Percentiles rank a stretch among this genome's conserved stretches.
These are phyloP conservation scores for Pseudonaja textilis DNA, from an alignment of 2,113 vertebrate species.

Conservation along the genomic window DNA sequence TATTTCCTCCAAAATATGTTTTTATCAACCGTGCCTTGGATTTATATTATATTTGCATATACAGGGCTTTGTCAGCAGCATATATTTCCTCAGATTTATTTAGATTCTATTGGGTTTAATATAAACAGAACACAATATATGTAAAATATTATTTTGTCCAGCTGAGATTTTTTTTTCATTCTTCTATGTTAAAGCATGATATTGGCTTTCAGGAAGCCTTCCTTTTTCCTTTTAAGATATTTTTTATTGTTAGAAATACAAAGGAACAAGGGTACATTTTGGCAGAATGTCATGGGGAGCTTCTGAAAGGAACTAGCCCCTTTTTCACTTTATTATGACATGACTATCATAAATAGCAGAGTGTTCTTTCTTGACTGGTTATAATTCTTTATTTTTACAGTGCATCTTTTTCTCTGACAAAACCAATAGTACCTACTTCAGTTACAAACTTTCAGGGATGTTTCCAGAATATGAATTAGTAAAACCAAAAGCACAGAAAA, in stretches of 20 bases:
- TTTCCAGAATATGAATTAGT: not conserved
- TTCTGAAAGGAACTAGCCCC: not conserved
- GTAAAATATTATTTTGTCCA: not conserved
- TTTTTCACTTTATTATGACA: not conserved
- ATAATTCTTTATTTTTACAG: not conserved
- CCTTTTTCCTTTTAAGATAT: not conserved
- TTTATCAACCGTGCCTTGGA: constrained; percentile 55
- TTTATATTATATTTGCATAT: constrained; percentile 58
- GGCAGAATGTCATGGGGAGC: not conserved
- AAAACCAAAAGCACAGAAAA: not conserved
- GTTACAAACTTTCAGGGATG: not conserved
- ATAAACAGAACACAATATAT: constrained; percentile 4
- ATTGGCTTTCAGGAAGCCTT: not conserved
- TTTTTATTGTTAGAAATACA: not conserved
- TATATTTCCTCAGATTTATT: constrained; percentile 18
- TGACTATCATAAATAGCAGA: not conserved
- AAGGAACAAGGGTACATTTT: not conserved
- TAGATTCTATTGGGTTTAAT: not conserved
- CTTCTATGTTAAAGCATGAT: not conserved
- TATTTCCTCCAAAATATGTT: constrained; percentile 59
- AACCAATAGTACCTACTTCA: not conserved
- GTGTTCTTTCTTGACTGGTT: not conserved
- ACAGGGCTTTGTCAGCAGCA: constrained; percentile 32
- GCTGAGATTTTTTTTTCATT: not conserved
- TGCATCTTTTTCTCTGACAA: not conserved